A percentile compares a stretch with the other conserved stretches of the same genome.
These are phyloP conservation scores for Apis laboriosa DNA, from an alignment of 1,140 invertebrate genomes.

Conservation along the genomic window DNA sequence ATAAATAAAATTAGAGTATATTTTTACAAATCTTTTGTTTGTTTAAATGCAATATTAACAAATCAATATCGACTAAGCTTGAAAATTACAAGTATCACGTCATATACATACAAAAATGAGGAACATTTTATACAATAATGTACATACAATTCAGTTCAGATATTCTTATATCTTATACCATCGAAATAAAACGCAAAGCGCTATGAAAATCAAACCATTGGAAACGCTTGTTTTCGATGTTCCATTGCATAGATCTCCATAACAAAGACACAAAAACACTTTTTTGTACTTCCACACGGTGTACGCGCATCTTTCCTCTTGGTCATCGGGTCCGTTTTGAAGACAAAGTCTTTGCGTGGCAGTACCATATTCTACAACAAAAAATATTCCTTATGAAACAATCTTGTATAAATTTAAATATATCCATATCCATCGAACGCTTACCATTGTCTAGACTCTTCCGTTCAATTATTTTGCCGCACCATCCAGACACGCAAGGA, in stretches of 20 bases:
- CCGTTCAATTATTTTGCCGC: slow-evolving; percentile 93
- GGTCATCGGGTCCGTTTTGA: slow-evolving; percentile 91
- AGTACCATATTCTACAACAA: slow-evolving; percentile 88
- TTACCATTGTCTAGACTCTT: slow-evolving; percentile 82
- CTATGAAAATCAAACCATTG: slow-evolving; percentile 27
- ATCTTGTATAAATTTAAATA: not conserved
- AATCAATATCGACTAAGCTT: not conserved
- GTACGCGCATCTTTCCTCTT: slow-evolving; percentile 93
- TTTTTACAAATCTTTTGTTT: slow-evolving; percentile 22
- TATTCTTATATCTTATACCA: slow-evolving; percentile 45
- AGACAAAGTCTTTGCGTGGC: slow-evolving; percentile 94
- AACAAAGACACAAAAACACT: slow-evolving; percentile 95
- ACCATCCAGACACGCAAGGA: slow-evolving; percentile 96
- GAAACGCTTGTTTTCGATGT: slow-evolving; percentile 29
- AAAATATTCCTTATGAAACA: not conserved
- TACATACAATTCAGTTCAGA: slow-evolving; percentile 13
- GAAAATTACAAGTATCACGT: not conserved
- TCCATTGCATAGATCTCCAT: slow-evolving; percentile 93
- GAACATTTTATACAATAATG: slow-evolving; percentile 45
- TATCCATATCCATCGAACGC: not conserved
- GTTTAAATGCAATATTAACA: not conserved
- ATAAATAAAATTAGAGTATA: slow-evolving; percentile 33
- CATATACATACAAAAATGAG: slow-evolving; percentile 18
- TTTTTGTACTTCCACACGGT: slow-evolving; percentile 89
- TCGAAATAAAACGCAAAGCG: slow-evolving; percentile 4